Base-by-base conservation (phyloP, 1,140 invertebrate genomes). In the Pseudomyrmex sp. region DNA sequence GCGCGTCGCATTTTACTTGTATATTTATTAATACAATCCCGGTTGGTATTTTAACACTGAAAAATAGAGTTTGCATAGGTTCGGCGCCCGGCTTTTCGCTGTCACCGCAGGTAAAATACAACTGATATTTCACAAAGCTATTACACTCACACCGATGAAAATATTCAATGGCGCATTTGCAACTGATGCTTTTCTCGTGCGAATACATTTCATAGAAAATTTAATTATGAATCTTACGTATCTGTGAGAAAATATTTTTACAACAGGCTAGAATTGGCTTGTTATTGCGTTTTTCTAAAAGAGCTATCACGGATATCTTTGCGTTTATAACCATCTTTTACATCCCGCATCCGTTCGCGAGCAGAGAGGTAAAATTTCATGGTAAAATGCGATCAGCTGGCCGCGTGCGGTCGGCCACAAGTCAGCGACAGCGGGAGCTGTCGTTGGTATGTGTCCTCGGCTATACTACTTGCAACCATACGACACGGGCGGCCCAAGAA, bases 21-120 rank as follows among this genome's bases (percentile, higher is more conserved):
- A 59, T 80, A 80, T 80, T 80, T 80, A 80, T 80, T 80, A 80
- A 80, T 80, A 23, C 66, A 80, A 80, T 80, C n/a, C 66, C 35
- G 46, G 44, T 80, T 80, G 54, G 23, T 80, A 80, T 61, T 80
- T 70, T 80, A 80, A 72, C 48, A 50, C 54, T 80, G 12, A 80
- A 72, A 70, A 48, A 59, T 79, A 48, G 54, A 9, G 46, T 59
- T 23, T 59, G 8, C 54, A 48, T 9, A 59, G 44, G 12, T 72
- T 79, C 44, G 44, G 44, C 7, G 44, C n/a, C 46, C 13, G 8
- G 61, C 66, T 72, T 72, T 80, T 72, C 12, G 12, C 50, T 52
- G 48, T 23, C 13, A 35, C 5, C 5, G 0, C 8, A 20, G 46
- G 13, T 2, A 4, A 72, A 72, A 61, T 80, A 50, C 15, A 70